phyloP scores from a whole-genome alignment of 2,888 invertebrate species.

The Fabriciana adippe region DNA sequence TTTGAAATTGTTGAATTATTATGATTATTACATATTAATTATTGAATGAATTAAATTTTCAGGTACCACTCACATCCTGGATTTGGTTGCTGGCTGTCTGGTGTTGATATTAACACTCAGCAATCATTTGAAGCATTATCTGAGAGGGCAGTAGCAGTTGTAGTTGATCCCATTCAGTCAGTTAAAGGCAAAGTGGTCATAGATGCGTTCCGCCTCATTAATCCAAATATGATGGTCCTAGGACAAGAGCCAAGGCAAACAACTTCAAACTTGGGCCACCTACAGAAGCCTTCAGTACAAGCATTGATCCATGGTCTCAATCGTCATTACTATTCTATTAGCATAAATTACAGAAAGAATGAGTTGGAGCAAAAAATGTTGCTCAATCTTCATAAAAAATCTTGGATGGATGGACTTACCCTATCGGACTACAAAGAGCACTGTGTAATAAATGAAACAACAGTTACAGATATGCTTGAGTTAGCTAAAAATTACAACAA shows the following conservation, averaged over 20 bases:
- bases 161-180: constrained; percentile 99
- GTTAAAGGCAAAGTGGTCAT: constrained; percentile 99
- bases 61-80: constrained; percentile 99
- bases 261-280: constrained; percentile 98
- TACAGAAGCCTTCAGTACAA: constrained; percentile 99
- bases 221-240: constrained; percentile 99
- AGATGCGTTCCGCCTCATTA: constrained; percentile 99
- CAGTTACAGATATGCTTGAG: constrained; percentile 97
- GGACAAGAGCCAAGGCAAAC: constrained; percentile 99
- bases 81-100: constrained; percentile 99
- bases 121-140: constrained; percentile 99
- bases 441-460: constrained; percentile 95
- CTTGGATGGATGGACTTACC: constrained; percentile 98
- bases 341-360: constrained; percentile 99
- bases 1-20: no score
- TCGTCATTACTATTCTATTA: constrained; percentile 99
- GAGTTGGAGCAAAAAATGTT: constrained; percentile 99
- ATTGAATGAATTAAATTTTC: neutral
- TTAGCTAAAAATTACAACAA: constrained; percentile 99
- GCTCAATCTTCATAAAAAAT: constrained; percentile 98
- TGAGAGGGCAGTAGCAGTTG: constrained; percentile 99
- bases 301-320: constrained; percentile 99
- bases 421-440: constrained; percentile 96
- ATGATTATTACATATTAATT: no score
- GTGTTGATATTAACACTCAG: constrained; percentile 99